Conservation (phyloP, 2,888 invertebrate species). For the Oligia latruncula region DNA sequence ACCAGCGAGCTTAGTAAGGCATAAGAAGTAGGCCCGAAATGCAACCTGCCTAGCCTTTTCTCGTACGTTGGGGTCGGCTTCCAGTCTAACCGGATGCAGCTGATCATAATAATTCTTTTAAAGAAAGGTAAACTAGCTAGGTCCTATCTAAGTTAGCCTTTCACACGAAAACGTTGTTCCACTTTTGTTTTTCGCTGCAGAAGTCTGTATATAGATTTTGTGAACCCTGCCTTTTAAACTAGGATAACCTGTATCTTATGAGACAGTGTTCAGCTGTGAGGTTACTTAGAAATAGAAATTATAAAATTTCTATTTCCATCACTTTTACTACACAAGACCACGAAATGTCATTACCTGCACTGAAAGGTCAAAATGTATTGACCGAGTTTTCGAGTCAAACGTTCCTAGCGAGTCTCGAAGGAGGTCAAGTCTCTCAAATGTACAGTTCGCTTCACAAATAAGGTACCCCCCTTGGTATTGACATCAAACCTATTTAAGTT, state of each 20-base stretch:
- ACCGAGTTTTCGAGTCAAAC: constrained; percentile 39
- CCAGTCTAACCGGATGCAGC: neutral
- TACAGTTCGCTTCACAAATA: no score
- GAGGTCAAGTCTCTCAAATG: constrained; percentile 54
- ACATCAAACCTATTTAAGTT: no score
- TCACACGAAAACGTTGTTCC: neutral
- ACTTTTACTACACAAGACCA: constrained; percentile 32
- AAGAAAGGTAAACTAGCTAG: neutral
- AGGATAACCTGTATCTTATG: no score
- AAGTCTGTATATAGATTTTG: no score
- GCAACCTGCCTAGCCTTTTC: neutral
- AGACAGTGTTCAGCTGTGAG: no score
- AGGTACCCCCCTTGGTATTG: no score
- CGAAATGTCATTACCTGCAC: constrained; percentile 42
- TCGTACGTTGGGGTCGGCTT: neutral
- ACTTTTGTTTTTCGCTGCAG: neutral
- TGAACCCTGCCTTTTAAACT: no score
- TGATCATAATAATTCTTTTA: neutral
- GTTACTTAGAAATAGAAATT: no score
- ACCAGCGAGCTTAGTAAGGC: no score
- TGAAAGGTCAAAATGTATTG: constrained; percentile 54
- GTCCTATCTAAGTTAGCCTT: neutral
- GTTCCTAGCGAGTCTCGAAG: constrained; percentile 36
- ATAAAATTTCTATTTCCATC: constrained; percentile 14
- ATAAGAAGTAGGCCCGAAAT: neutral